Evolutionary conservation across 2,113 vertebrate species (phyloP).

Genomic region (Prolemur simus): DNA sequence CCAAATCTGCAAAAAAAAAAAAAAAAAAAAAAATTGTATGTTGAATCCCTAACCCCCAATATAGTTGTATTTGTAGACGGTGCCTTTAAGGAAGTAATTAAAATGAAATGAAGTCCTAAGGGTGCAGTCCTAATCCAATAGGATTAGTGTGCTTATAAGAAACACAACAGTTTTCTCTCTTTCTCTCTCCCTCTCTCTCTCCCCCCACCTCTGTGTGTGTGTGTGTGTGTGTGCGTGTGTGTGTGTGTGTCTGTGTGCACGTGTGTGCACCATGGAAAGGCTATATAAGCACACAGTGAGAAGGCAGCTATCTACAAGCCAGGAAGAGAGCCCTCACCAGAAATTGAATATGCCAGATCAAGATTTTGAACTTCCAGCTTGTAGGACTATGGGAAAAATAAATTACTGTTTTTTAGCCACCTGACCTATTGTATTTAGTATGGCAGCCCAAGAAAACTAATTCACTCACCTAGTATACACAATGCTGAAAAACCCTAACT

Average conservation of each 20-base stretch:
- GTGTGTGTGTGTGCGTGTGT: neutral
- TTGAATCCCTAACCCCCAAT: neutral
- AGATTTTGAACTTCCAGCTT: neutral
- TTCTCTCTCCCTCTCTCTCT: too few relatives aligned
- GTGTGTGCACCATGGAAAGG: neutral
- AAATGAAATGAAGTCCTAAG: neutral
- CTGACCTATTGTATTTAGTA: neutral
- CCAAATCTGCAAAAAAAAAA: neutral
- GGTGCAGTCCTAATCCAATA: neutral
- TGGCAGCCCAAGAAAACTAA: neutral
- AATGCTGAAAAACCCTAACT: neutral
- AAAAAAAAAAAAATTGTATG: neutral
- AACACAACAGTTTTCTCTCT: neutral
- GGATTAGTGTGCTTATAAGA: neutral
- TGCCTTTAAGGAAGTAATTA: neutral
- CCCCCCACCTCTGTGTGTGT: neutral
- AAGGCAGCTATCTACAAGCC: neutral
- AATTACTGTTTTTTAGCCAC: neutral
- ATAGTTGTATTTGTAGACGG: neutral
- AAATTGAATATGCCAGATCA: neutral
- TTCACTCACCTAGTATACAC: neutral
- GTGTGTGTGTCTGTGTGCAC: accelerated
- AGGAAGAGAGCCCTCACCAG: neutral
- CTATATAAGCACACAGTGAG: neutral
- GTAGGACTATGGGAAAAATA: neutral